phyloP scores from a whole-genome alignment of 2,113 vertebrate species.

The Agapornis roseicollis region DNA sequence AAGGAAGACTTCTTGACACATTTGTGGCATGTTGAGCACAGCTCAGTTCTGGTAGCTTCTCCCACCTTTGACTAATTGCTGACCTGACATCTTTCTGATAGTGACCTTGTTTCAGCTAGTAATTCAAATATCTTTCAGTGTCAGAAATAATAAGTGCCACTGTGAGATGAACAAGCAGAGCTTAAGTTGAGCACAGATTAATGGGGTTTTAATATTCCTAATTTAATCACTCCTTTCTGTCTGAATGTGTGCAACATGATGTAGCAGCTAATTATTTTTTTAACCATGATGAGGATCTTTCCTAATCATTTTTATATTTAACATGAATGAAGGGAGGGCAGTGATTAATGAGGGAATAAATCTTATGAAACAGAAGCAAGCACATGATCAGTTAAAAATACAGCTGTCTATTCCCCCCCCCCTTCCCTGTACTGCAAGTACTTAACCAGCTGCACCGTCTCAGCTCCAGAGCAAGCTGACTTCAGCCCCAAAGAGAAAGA shows the following conservation, averaged over 20 bases:
- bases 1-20: not conserved
- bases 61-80: slow-evolving; percentile 74
- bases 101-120: slow-evolving; percentile 76
- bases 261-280: slow-evolving; percentile 94
- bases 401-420: not conserved
- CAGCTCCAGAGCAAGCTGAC: not conserved
- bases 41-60: slow-evolving; percentile 50
- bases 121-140: slow-evolving; percentile 76
- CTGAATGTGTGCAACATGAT: slow-evolving; percentile 80
- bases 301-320: slow-evolving; percentile 83
- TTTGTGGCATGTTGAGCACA: slow-evolving; percentile 33
- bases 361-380: slow-evolving; percentile 73
- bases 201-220: slow-evolving; percentile 89
- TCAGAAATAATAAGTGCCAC: slow-evolving; percentile 77
- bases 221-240: slow-evolving; percentile 92
- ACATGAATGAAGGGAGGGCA: slow-evolving; percentile 80
- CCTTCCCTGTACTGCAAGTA: not conserved
- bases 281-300: slow-evolving; percentile 87
- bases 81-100: slow-evolving; percentile 74
- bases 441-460: slow-evolving; percentile 45
- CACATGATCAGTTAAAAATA: slow-evolving; percentile 69
- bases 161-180: slow-evolving; percentile 78
- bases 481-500: slow-evolving; percentile 36
- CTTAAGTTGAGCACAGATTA: slow-evolving; percentile 86
- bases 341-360: slow-evolving; percentile 91